Conservation (phyloP, 2,797 vertebrate species). For the Onychomys arenicola region DNA sequence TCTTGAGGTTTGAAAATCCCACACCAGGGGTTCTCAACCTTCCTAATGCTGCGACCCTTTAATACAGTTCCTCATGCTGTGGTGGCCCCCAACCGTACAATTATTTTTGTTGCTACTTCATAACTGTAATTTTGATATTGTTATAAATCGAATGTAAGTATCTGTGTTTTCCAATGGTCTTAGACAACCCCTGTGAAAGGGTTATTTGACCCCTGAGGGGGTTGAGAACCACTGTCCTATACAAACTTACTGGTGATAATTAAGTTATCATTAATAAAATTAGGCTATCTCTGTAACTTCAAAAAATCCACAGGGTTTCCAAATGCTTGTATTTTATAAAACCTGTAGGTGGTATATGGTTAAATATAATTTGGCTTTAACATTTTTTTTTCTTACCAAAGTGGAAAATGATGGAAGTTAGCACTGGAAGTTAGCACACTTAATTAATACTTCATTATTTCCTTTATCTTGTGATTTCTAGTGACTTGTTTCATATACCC, state of each 20-base stretch:
- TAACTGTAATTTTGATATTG: background rate
- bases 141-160: background rate
- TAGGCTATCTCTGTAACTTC: background rate
- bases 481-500: background rate
- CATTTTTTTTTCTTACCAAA: slow-evolving; percentile 7
- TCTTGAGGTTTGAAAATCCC: slow-evolving; percentile 34
- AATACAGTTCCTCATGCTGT: background rate
- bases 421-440: slow-evolving; percentile 21
- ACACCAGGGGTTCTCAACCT: background rate
- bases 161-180: background rate
- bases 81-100: too few relatives aligned
- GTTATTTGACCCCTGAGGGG: background rate
- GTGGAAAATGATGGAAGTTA: background rate
- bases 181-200: background rate
- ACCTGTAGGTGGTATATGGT: background rate
- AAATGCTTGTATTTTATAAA: background rate
- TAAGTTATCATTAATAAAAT: background rate
- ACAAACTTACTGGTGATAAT: slow-evolving; percentile 3
- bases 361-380: slow-evolving; percentile 15
- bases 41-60: background rate
- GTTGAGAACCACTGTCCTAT: background rate
- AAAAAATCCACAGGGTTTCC: background rate
- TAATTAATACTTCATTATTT: slow-evolving; percentile 37
- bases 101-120: background rate
- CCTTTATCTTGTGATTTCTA: slow-evolving; percentile 45